Base-by-base conservation (phyloP, 2,797 vertebrate species). In the Pogoniulus pusillus region DNA sequence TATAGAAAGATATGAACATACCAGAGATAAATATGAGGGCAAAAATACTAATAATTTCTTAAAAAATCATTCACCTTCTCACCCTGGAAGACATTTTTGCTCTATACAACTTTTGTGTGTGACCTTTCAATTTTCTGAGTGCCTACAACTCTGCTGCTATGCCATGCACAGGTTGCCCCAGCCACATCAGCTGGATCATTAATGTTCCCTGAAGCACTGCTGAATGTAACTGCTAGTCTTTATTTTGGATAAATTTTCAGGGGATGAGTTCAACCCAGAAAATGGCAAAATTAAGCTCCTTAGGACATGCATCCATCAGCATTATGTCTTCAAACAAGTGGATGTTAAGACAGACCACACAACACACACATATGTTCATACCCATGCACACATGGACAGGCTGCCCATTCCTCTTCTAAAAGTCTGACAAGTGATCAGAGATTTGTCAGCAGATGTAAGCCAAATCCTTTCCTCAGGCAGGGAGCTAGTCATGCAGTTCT, bases 121-220 rank as follows among this genome's bases (percentile, higher is more conserved):
- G 41, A 73, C 16, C 79, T 93, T 76, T 76, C 47, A 88, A 63
- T 6, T 73, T 10, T 15, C 47, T 24, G 30, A 6, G 30, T 72
- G n/a, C 22, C 60, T 70, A 27, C n/a, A 12, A 9, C 32, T n/a
- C n/a, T n/a, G n/a, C n/a, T 71, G 87, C 64, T 37, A 19, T 64
- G 29, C n/a, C 4, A 2, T 0, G 0, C 27, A 22, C 20, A 74
- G 49, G 49, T n/a, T 60, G 27, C 1, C 0, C 30, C 22, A 80
- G 17, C 24, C 22, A 11, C 71, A 43, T 27, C 24, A 85, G 24
- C 30, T 72, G 8, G 17, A 22, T 68, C 34, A 63, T n/a, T 69
- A 49, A 41, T 10, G 20, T 7, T 65, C 15, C 53, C 66, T 37
- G 57, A 62, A 73, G 23, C 26, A 23, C 4, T 63, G 16, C 12